A percentile compares a stretch with the other conserved stretches of the same genome.
Evolutionary conservation across 2,888 invertebrate species (phyloP).

Genomic region (Chromoteleia sp.): DNA sequence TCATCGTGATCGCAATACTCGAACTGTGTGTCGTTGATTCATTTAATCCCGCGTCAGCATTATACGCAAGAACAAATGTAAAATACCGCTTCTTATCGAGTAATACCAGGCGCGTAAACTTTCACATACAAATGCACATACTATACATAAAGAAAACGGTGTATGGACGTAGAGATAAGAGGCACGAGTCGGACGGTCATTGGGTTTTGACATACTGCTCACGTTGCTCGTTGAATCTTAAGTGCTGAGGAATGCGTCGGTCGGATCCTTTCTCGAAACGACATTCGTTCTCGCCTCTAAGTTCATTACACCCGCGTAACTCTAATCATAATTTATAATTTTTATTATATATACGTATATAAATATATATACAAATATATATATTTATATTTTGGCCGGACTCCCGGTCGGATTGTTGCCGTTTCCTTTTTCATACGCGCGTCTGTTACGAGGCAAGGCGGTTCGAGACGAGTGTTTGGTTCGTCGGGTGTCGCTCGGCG

Average conservation of each 20-base stretch:
- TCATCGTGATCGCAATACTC: slow-evolving; percentile 58
- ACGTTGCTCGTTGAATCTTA: slow-evolving; percentile 21
- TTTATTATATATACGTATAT: slow-evolving; percentile 39
- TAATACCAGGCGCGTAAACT: slow-evolving; percentile 75
- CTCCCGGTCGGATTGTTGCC: slow-evolving; percentile 45
- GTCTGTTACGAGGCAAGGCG: slow-evolving; percentile 32
- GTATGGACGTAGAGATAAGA: slow-evolving; percentile 56
- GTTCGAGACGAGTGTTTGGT: slow-evolving; percentile 22
- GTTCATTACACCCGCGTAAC: slow-evolving; percentile 42
- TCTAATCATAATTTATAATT: slow-evolving; percentile 48
- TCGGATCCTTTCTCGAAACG: not conserved
- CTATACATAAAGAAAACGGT: slow-evolving; percentile 72
- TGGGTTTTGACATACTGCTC: slow-evolving; percentile 19
- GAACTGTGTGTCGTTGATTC: slow-evolving; percentile 52
- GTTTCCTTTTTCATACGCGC: slow-evolving; percentile 41
- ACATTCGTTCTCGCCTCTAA: slow-evolving; percentile 51
- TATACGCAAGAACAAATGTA: slow-evolving; percentile 49
- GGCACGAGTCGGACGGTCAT: slow-evolving; percentile 26
- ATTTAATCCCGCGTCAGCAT: slow-evolving; percentile 35
- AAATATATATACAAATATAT: slow-evolving; percentile 33
- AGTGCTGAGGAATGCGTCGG: not conserved
- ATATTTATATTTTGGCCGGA: slow-evolving; percentile 43
- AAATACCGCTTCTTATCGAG: slow-evolving; percentile 73
- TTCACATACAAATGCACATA: slow-evolving; percentile 79
- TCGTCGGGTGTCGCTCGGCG: not conserved